Percentiles rank a stretch among this genome's conserved stretches.
Evolutionary conservation across 1,140 invertebrate genomes (phyloP).

Genomic region (Magallana ariakensis): DNA sequence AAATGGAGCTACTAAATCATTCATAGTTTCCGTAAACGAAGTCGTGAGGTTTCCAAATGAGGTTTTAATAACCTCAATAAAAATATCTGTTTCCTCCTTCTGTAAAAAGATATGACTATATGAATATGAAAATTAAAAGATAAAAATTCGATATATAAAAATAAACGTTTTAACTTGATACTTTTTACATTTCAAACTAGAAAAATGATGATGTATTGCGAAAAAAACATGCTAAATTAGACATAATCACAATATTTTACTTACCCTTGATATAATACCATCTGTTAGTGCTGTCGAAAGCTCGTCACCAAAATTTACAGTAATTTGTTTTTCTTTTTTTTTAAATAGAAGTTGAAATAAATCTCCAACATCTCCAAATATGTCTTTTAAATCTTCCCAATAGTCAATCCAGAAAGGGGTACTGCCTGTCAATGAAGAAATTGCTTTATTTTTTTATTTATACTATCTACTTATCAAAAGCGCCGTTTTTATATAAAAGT

Average conservation of each 20-base stretch:
- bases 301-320: not conserved
- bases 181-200: too few relatives aligned
- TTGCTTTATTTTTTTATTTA: too few relatives aligned
- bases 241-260: too few relatives aligned
- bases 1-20: conserved; percentile 1
- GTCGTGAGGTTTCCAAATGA: not conserved
- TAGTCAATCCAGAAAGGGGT: conserved; percentile 26
- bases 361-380: conserved; percentile 6
- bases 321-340: not conserved
- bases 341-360: conserved; percentile 3
- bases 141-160: too few relatives aligned
- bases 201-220: too few relatives aligned
- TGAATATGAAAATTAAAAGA: too few relatives aligned
- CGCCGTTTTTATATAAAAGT: too few relatives aligned
- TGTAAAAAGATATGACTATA: not conserved
- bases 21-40: not conserved
- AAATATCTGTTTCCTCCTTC: conserved; percentile 8
- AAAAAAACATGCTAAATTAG: too few relatives aligned
- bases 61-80: conserved; percentile 9
- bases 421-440: not conserved
- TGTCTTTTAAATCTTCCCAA: conserved; percentile 18
- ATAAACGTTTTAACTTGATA: too few relatives aligned
- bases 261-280: not conserved
- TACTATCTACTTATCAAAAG: too few relatives aligned
- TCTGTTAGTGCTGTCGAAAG: not conserved